Conservation (phyloP, 2,797 vertebrate species). For the Artibeus jamaicensis region DNA sequence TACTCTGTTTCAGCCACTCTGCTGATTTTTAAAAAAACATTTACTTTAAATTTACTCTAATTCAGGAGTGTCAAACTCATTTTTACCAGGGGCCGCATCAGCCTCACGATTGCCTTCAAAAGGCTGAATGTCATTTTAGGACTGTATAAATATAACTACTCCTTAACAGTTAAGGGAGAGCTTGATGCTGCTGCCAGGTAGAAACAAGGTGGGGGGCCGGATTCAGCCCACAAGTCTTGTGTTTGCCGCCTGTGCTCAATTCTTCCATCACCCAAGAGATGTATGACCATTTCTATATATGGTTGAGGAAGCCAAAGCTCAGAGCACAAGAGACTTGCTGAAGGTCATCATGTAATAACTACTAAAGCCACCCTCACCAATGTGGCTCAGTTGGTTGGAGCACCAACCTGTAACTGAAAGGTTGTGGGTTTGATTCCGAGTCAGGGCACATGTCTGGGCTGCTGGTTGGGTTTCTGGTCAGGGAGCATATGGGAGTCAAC, state of each 20-base stretch:
- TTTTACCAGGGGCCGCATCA: too few relatives aligned
- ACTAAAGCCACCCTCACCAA: not conserved
- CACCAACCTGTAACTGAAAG: not conserved
- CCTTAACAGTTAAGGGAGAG: too few relatives aligned
- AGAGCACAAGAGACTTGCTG: not conserved
- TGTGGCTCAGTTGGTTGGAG: not conserved
- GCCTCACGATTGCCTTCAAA: too few relatives aligned
- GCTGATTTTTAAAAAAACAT: not conserved
- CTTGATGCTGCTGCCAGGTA: too few relatives aligned
- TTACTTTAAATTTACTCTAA: not conserved
- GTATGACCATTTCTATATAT: not conserved
- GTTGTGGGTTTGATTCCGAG: not conserved
- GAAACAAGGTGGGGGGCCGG: too few relatives aligned
- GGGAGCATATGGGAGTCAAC: not conserved
- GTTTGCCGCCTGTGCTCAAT: not conserved
- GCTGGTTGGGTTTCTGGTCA: not conserved
- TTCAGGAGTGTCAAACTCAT: not conserved
- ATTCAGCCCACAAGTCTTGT: too few relatives aligned
- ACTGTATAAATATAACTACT: too few relatives aligned
- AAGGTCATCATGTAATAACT: not conserved
- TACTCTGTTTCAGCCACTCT: not conserved
- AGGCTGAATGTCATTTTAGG: too few relatives aligned
- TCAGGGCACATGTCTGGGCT: not conserved
- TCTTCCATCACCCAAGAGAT: not conserved
- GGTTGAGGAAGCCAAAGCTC: not conserved